These are phyloP conservation scores for Caenorhabditis afra DNA, from an alignment of 2,888 invertebrate genomes.

Conservation along the genomic window DNA sequence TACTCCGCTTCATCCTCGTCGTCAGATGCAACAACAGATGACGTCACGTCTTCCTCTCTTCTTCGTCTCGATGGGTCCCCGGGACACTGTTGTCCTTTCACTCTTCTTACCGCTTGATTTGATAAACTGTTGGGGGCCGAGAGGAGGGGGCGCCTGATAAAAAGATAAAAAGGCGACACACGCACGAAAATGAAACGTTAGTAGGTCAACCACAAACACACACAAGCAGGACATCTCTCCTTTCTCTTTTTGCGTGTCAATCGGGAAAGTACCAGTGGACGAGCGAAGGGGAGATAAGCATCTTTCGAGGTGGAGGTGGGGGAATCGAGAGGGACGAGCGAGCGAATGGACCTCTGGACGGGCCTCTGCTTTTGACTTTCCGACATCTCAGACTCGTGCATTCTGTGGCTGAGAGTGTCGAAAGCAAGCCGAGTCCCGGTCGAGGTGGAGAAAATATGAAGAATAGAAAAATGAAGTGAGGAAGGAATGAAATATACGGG, in stretches of 20 bases:
- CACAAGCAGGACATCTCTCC: conserved; percentile 17
- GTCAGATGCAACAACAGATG: not conserved
- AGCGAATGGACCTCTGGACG: not conserved
- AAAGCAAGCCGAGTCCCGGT: too few species aligned
- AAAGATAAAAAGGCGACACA: conserved; percentile 29
- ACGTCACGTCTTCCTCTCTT: not conserved
- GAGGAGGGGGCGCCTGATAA: too few species aligned
- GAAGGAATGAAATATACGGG: not conserved
- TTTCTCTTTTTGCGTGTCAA: conserved; percentile 46
- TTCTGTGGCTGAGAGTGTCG: too few species aligned
- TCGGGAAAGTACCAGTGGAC: conserved; percentile 54
- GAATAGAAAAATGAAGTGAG: not conserved
- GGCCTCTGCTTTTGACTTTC: too few species aligned
- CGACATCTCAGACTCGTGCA: too few species aligned
- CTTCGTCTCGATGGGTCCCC: conserved; percentile 1
- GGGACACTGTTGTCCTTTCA: conserved; percentile 9
- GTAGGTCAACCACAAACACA: conserved; percentile 50
- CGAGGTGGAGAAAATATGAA: too few species aligned
- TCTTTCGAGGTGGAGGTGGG: conserved; percentile 1
- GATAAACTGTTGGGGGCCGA: conserved; percentile 30
- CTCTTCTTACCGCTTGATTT: conserved; percentile 18
- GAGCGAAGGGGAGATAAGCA: conserved; percentile 18
- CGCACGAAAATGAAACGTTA: conserved; percentile 59
- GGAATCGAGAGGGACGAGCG: not conserved
- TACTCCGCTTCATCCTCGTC: not conserved